phyloP scores from a whole-genome alignment of 1,140 invertebrate species.

The Anastrepha obliqua region DNA sequence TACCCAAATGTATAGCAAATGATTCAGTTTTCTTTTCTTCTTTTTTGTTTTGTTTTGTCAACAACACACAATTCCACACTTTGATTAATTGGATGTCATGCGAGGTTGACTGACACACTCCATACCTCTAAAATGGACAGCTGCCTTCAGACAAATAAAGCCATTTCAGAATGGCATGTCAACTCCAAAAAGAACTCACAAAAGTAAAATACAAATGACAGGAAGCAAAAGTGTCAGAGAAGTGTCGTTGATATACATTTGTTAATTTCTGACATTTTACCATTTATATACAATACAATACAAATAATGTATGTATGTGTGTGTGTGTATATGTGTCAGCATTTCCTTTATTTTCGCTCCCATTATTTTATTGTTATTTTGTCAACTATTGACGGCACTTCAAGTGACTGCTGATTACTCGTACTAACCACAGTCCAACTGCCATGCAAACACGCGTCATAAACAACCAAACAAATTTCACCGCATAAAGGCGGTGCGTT shows the following conservation, averaged over 20 bases:
- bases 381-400: constrained; percentile 37
- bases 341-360: background rate
- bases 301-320: background rate
- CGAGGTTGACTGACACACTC: background rate
- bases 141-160: background rate
- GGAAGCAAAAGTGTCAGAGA: constrained; percentile 1
- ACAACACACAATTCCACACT: background rate
- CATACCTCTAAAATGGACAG: background rate
- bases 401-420: constrained; percentile 46
- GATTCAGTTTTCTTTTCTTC: too few species aligned
- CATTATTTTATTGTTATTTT: constrained; percentile 6
- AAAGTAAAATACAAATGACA: background rate
- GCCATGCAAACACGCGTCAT: background rate
- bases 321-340: background rate
- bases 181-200: background rate
- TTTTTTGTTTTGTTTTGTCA: too few species aligned
- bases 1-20: too few species aligned
- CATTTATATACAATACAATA: too few species aligned
- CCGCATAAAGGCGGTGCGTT: background rate
- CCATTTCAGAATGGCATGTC: background rate
- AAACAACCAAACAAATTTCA: background rate
- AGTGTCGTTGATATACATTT: background rate
- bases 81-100: constrained; percentile 39
- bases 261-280: too few species aligned
- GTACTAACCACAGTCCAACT: background rate